phyloP scores from a whole-genome alignment of 2,113 vertebrate species.

The Talpa occidentalis region DNA sequence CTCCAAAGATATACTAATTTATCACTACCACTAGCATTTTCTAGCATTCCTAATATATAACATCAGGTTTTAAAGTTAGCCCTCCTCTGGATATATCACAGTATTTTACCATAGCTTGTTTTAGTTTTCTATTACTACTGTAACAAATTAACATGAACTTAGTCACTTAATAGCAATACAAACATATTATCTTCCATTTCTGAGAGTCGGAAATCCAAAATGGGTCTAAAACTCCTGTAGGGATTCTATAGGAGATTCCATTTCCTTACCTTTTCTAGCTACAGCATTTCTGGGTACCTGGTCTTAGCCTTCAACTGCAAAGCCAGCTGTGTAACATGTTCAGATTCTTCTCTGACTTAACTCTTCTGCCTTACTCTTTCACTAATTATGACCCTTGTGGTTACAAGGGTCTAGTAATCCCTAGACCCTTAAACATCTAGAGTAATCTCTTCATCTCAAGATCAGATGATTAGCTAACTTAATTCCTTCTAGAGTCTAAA shows the following conservation, averaged over 20 bases:
- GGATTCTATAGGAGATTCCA: neutral
- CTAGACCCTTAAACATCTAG: neutral
- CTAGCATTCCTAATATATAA: neutral
- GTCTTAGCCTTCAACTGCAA: neutral
- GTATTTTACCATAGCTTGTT: neutral
- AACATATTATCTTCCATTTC: neutral
- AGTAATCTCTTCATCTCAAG: conserved; percentile 5
- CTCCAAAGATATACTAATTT: neutral
- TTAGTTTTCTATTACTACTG: neutral
- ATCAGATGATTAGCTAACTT: neutral
- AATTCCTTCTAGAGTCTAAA: neutral
- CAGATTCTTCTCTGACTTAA: neutral
- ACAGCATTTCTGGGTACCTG: neutral
- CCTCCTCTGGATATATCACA: neutral
- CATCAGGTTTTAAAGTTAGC: neutral
- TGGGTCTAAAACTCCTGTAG: neutral
- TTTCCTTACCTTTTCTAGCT: neutral
- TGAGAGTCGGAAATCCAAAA: neutral
- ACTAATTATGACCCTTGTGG: neutral
- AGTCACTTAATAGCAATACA: neutral
- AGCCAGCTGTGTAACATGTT: neutral
- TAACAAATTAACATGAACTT: neutral
- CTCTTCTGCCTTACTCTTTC: neutral
- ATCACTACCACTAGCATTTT: neutral
- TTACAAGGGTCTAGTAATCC: too few relatives aligned